Percentiles rank a stretch among this genome's conserved stretches.
phyloP scores from a whole-genome alignment of 2,113 vertebrate genomes.

The Peromyscus maniculatus region DNA sequence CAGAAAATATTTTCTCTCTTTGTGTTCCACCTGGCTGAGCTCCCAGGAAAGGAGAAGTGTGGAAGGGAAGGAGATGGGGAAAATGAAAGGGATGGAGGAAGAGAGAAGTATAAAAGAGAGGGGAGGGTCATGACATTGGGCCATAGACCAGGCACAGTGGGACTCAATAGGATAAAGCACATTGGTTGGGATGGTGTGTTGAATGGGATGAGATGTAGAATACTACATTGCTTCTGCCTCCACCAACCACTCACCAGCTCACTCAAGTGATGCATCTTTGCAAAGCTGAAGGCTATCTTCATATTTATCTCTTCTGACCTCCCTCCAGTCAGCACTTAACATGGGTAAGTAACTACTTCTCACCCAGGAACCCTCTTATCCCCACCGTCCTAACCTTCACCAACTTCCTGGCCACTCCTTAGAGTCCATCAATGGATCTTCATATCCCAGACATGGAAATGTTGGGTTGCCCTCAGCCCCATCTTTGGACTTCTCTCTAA shows the following conservation, averaged over 20 bases:
- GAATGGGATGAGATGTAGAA: not conserved
- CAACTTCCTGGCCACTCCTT: not conserved
- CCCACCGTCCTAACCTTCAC: not conserved
- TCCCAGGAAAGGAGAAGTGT: not conserved
- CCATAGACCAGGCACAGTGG: rapidly evolving
- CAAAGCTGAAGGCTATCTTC: not conserved
- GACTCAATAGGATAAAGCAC: no score
- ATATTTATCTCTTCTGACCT: not conserved
- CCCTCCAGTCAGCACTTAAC: not conserved
- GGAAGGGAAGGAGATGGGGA: no score
- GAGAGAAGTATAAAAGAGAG: not conserved
- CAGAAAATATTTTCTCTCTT: not conserved
- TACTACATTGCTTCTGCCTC: not conserved
- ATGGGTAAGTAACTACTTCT: not conserved
- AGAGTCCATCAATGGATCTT: not conserved
- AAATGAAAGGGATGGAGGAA: not conserved
- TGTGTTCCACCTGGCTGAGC: not conserved
- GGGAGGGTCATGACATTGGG: no score
- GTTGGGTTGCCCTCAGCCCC: not conserved
- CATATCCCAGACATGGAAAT: not conserved
- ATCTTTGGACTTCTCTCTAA: not conserved
- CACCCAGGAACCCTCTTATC: not conserved
- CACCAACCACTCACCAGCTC: not conserved
- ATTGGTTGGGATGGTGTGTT: no score
- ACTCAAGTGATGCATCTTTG: no score